Percentiles rank a stretch among this genome's conserved stretches.
phyloP scores from a whole-genome alignment of 2,113 vertebrate species.

The Dascyllus trimaculatus region DNA sequence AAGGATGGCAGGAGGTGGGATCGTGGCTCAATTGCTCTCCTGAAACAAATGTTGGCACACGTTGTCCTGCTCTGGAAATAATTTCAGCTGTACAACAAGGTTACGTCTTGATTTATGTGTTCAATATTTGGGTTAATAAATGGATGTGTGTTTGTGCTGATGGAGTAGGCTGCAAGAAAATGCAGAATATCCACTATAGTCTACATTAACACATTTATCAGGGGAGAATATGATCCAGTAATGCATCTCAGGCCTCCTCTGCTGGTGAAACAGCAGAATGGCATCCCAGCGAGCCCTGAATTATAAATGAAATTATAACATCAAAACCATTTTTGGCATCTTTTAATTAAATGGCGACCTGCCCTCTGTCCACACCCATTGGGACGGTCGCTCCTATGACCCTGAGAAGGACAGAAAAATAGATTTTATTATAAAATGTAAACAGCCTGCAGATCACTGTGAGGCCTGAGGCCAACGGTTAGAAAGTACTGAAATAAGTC shows the following conservation, averaged over 20 bases:
- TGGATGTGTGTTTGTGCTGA: neutral
- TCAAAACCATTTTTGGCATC: neutral
- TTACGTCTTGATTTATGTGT: conserved; percentile 8
- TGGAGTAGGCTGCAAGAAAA: neutral
- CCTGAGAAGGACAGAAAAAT: conserved; percentile 9
- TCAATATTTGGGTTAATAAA: conserved; percentile 17
- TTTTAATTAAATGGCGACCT: neutral
- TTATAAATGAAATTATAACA: neutral
- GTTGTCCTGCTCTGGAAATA: neutral
- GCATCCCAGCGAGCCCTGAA: neutral
- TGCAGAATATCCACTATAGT: neutral
- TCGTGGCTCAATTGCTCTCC: conserved; percentile 12
- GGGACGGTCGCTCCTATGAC: neutral
- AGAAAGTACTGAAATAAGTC: conserved; percentile 22
- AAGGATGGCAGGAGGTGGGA: conserved; percentile 10
- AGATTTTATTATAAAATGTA: conserved; percentile 11
- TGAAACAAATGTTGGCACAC: neutral
- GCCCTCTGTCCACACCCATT: neutral
- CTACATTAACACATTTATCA: neutral
- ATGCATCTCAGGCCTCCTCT: conserved; percentile 56
- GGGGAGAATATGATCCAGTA: neutral
- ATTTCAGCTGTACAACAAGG: neutral
- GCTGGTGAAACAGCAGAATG: conserved; percentile 54
- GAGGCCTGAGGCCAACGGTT: neutral
- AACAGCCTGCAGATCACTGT: neutral